A percentile compares a stretch with the other conserved stretches of the same genome.
These are phyloP conservation scores for Paguma larvata DNA, from an alignment of 2,797 vertebrate species.

Conservation along the genomic window DNA sequence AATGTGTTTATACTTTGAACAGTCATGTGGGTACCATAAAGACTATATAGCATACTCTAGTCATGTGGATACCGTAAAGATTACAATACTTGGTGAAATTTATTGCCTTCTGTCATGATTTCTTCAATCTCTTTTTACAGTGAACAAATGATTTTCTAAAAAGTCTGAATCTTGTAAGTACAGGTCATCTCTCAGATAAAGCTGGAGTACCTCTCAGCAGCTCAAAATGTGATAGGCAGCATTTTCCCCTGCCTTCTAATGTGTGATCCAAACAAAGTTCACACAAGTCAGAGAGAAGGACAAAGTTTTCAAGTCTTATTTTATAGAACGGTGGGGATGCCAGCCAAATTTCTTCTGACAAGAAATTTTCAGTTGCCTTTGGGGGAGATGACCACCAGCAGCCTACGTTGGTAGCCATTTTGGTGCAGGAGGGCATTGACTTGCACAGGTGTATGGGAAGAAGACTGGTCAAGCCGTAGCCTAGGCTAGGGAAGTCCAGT, in stretches of 20 bases:
- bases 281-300: constrained; percentile 88
- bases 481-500: neutral
- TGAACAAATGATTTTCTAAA: constrained; percentile 82
- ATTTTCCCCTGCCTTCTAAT: constrained; percentile 91
- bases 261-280: constrained; percentile 87
- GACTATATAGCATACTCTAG: neutral
- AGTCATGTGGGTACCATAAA: constrained; percentile 77
- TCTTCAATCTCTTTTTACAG: constrained; percentile 84
- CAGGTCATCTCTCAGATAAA: constrained; percentile 89
- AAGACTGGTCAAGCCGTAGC: neutral
- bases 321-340: constrained; percentile 94
- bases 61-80: constrained; percentile 74
- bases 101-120: constrained; percentile 75
- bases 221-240: constrained; percentile 86
- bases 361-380: constrained; percentile 88
- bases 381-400: constrained; percentile 92
- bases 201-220: constrained; percentile 82
- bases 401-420: constrained; percentile 89
- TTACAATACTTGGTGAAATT: constrained; percentile 77
- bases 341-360: constrained; percentile 88
- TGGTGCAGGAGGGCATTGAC: constrained; percentile 64
- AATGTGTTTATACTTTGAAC: constrained; percentile 84
- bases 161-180: constrained; percentile 86
- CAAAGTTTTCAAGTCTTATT: constrained; percentile 89
- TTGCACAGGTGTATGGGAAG: neutral